Conservation (phyloP, 2,113 vertebrate genomes). For the Dipodomys spectabilis region DNA sequence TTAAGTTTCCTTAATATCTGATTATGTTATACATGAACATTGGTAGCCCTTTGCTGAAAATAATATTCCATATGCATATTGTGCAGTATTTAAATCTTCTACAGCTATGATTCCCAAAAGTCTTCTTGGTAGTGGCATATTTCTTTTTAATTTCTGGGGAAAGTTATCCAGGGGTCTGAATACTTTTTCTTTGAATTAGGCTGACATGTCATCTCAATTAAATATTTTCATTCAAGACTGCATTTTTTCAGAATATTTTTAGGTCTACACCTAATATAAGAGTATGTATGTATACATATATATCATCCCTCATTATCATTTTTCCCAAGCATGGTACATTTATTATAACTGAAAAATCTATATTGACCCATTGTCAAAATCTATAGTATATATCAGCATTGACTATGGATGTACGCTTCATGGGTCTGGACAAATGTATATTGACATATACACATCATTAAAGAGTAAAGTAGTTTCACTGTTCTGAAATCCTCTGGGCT, state of each 20-base stretch:
- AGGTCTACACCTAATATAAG: not conserved
- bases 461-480: not conserved
- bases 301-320: not conserved
- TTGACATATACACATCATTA: not conserved
- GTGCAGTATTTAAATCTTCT: slow-evolving; percentile 36
- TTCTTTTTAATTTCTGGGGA: slow-evolving; percentile 58
- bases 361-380: not conserved
- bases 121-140: not conserved
- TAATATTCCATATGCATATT: slow-evolving; percentile 21
- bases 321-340: not conserved
- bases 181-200: not conserved
- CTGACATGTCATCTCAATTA: not conserved
- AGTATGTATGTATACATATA: not conserved
- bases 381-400: not conserved
- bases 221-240: not conserved
- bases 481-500: not conserved
- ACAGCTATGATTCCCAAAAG: not conserved
- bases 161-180: not conserved
- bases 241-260: not conserved
- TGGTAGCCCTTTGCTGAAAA: slow-evolving; percentile 52
- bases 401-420: not conserved
- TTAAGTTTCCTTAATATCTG: slow-evolving; percentile 1
- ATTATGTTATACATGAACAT: not conserved
- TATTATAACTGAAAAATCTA: not conserved
- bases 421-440: not conserved